These are phyloP conservation scores for Buphagus erythrorhynchus DNA, from an alignment of 2,797 vertebrate genomes.

Conservation along the genomic window DNA sequence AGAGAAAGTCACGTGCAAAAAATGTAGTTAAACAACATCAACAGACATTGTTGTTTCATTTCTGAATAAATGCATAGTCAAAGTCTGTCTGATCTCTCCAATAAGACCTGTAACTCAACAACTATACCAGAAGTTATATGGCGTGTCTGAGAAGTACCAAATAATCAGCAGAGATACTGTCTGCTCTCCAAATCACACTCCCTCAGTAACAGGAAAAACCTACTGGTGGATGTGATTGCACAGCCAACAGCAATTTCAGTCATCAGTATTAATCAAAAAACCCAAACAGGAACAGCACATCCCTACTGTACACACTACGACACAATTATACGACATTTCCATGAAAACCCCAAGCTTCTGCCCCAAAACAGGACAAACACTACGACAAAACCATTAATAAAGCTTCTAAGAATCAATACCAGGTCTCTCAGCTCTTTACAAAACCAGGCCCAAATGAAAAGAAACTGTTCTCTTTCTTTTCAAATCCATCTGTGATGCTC, in stretches of 20 bases:
- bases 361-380: neutral
- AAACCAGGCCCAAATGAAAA: neutral
- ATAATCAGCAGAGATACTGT: neutral
- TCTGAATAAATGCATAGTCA: neutral
- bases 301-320: too few species aligned
- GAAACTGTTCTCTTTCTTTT: neutral
- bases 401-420: neutral
- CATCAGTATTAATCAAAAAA: neutral
- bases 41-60: neutral
- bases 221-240: fast-evolving
- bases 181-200: neutral
- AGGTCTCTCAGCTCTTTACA: neutral
- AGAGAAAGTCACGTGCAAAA: neutral
- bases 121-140: fast-evolving
- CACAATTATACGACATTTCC: neutral
- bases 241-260: neutral
- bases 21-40: neutral
- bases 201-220: neutral
- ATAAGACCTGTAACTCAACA: neutral
- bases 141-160: fast-evolving
- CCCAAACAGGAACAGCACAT: neutral
- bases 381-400: neutral
- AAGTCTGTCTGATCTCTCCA: neutral
- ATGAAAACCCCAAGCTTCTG: neutral
- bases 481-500: neutral